Base-by-base conservation (phyloP, 2,888 invertebrate genomes). In the Vanessa cardui region DNA sequence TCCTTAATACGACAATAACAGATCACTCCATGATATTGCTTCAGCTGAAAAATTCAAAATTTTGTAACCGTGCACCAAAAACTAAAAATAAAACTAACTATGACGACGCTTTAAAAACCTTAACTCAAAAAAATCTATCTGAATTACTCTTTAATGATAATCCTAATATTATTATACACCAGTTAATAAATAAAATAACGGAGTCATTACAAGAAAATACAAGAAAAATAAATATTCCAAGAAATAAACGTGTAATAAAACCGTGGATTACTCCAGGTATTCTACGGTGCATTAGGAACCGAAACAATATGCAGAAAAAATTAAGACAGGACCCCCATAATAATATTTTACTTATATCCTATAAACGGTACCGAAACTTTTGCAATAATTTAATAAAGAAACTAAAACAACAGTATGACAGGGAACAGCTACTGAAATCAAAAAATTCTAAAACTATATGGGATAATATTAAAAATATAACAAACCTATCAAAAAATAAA, bases 1-100 rank as follows among this genome's bases (percentile, higher is more conserved):
- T 73, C 5, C 20, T 69, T 8, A 59, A 65, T 12, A 68, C 72
- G 2, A 60, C 61, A 20, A 46, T 66, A 46, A 70, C 69, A 12
- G 69, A 72, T 45, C 72, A 69, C 33, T 12, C 6, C 39, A 58
- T 62, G 58, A 21, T 67, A 58, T 18, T 59, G 15, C 33, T 58
- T 4, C 26, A 50, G n/a, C 7, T 62, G 33, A 2, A 46, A 6
- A 56, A 62, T 12, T 39, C 18, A 20, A 61, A 46, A 18, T 52
- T 26, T 16, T 49, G 7, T 16, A 44, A 16, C 18, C 6, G 15
- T 16, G 26, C 26, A 18, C 20, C 9, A 3, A 62, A 58, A 58
- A 54, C 9, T 16, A 56, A 56, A 39, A 54, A 16, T 39, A 46
- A 31, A 26, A 54, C 18, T 49, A 33, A 58, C 18, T 62, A 46